phyloP scores from a whole-genome alignment of 1,140 invertebrate species.

The Drosophila arizonae region DNA sequence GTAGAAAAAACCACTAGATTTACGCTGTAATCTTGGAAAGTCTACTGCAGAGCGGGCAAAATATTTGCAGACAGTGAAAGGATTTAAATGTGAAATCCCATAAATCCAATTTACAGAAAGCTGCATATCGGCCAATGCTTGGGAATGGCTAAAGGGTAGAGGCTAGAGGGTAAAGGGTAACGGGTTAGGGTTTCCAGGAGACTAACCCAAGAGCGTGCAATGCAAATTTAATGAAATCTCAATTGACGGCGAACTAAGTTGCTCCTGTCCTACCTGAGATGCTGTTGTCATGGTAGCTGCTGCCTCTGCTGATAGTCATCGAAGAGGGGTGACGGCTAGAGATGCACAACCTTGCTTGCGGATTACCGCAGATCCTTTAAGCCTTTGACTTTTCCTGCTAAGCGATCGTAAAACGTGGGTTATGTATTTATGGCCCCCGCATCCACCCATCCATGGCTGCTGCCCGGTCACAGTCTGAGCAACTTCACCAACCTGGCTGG shows the following conservation, averaged over 20 bases:
- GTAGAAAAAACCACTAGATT: slow-evolving; percentile 70
- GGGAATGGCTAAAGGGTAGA: slow-evolving; percentile 25
- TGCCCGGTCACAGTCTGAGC: background rate
- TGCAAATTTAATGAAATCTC: slow-evolving; percentile 49
- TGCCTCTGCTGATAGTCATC: slow-evolving; percentile 7
- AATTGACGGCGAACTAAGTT: slow-evolving; percentile 54
- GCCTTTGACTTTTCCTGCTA: slow-evolving; percentile 81
- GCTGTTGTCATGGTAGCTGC: background rate
- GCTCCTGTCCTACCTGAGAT: slow-evolving; percentile 18
- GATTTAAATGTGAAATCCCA: slow-evolving; percentile 75
- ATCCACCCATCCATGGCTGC: slow-evolving; percentile 21
- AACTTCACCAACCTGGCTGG: slow-evolving; percentile 16
- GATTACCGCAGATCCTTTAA: slow-evolving; percentile 71
- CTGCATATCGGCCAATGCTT: slow-evolving; percentile 65
- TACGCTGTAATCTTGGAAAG: slow-evolving; percentile 58
- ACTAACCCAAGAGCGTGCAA: slow-evolving; percentile 4
- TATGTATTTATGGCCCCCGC: slow-evolving; percentile 71
- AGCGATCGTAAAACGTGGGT: slow-evolving; percentile 77
- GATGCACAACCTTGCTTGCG: slow-evolving; percentile 48
- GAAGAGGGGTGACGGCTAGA: slow-evolving; percentile 36
- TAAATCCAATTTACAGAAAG: slow-evolving; percentile 82
- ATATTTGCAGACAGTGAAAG: slow-evolving; percentile 82
- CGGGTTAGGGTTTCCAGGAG: slow-evolving; percentile 1
- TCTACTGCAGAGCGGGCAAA: slow-evolving; percentile 59
- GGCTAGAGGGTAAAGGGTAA: slow-evolving; percentile 9